phyloP scores from a whole-genome alignment of 2,113 vertebrate genomes.

The Aspidoscelis tigris region DNA sequence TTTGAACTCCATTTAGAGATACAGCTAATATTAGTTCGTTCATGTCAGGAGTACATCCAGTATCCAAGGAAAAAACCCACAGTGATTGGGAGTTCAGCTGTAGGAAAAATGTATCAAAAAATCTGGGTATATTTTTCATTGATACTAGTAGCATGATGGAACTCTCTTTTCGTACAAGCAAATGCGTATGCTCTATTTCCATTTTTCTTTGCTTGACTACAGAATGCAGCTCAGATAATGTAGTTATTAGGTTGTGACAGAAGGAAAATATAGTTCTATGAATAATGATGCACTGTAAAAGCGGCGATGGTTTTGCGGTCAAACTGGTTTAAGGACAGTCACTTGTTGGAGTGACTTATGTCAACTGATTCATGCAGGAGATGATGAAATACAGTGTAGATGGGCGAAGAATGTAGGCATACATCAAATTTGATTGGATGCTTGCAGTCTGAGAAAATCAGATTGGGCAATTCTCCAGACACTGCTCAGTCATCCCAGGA shows the following conservation, averaged over 20 bases:
- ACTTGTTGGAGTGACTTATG: too few species aligned
- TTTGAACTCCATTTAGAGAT: not conserved
- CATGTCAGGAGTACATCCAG: not conserved
- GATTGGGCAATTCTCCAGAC: too few species aligned
- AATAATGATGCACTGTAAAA: not conserved
- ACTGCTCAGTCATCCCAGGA: too few species aligned
- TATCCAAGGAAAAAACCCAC: too few species aligned
- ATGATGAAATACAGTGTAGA: too few species aligned
- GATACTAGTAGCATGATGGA: not conserved
- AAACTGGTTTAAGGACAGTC: not conserved
- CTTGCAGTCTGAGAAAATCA: too few species aligned
- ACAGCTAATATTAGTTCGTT: not conserved
- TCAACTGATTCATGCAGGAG: too few species aligned
- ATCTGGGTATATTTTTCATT: not conserved
- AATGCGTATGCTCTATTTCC: not conserved
- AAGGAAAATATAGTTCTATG: not conserved
- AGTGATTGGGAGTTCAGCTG: too few species aligned
- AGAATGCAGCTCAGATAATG: not conserved
- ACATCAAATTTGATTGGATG: too few species aligned
- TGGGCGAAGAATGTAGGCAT: too few species aligned
- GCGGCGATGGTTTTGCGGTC: not conserved
- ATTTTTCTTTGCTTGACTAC: not conserved
- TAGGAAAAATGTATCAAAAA: too few species aligned
- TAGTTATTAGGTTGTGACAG: not conserved
- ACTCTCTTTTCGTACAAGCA: not conserved